A percentile compares a stretch with the other conserved stretches of the same genome.
These are phyloP conservation scores for Drosophila testacea DNA, from an alignment of 2,888 invertebrate species.

Conservation along the genomic window DNA sequence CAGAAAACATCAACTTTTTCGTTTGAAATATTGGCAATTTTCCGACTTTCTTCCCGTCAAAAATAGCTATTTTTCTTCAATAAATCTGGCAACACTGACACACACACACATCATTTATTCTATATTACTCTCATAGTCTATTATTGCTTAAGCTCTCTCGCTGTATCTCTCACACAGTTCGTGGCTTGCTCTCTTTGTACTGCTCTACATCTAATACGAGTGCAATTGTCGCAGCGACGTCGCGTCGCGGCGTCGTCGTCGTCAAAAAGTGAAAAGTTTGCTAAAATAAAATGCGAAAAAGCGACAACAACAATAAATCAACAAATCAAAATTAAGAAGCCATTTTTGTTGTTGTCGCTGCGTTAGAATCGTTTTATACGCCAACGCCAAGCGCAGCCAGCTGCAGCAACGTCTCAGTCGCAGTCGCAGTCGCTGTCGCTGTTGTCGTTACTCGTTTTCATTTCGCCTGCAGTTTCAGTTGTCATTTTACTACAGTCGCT, in stretches of 20 bases:
- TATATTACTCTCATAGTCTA: constrained; percentile 9
- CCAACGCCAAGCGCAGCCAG: constrained; percentile 49
- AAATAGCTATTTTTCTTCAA: no score
- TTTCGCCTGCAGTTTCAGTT: constrained; percentile 78
- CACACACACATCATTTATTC: constrained; percentile 29
- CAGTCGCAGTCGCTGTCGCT: constrained; percentile 28
- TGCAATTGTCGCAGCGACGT: constrained; percentile 60
- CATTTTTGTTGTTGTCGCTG: constrained; percentile 33
- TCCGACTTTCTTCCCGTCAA: no score
- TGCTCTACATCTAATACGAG: constrained; percentile 66
- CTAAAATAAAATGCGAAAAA: constrained; percentile 50
- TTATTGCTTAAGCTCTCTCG: constrained; percentile 1
- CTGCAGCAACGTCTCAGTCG: constrained; percentile 44
- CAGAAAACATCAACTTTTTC: no score
- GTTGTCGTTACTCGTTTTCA: constrained; percentile 72
- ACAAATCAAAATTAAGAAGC: constrained; percentile 9
- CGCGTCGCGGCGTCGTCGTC: constrained; percentile 30
- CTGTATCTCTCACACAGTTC: constrained; percentile 10
- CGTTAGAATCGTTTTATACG: constrained; percentile 55
- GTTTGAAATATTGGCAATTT: no score
- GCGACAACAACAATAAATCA: constrained; percentile 14
- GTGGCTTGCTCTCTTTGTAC: constrained; percentile 17
- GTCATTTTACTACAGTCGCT: constrained; percentile 79
- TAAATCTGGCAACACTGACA: no score
- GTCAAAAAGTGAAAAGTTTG: constrained; percentile 72